Conservation (phyloP, 1,140 invertebrate genomes). For the Rhizoglyphus robini region DNA sequence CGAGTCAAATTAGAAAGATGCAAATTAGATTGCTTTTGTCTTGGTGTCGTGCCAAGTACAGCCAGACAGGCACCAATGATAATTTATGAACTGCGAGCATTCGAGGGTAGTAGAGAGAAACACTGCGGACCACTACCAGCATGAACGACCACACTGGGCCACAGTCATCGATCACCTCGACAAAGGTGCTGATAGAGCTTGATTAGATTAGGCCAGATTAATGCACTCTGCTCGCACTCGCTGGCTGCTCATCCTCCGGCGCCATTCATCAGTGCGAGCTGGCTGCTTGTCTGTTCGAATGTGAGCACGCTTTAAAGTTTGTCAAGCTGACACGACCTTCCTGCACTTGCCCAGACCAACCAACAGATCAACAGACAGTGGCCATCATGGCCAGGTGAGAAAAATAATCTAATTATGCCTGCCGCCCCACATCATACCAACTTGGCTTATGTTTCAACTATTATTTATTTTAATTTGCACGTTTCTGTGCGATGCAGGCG, state of each 20-base stretch:
- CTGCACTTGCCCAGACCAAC: no score
- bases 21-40: conserved; percentile 7
- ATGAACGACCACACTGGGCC: neutral
- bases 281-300: no score
- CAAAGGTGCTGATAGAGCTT: conserved; percentile 8
- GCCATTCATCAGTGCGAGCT: neutral
- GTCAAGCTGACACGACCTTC: no score
- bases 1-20: neutral
- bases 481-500: neutral
- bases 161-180: neutral
- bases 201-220: conserved; percentile 14
- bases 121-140: neutral
- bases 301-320: no score
- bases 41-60: neutral
- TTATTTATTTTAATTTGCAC: conserved; percentile 18
- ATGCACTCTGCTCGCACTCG: neutral
- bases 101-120: conserved; percentile 7
- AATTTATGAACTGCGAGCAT: neutral
- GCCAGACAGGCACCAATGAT: conserved; percentile 5
- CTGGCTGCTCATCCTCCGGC: neutral
- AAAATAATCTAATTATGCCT: conserved; percentile 1
- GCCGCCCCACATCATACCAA: neutral
- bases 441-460: conserved; percentile 13
- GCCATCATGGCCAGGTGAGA: conserved; percentile 17
- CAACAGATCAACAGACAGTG: no score